Percentiles rank a stretch among this genome's conserved stretches.
Conservation (phyloP, 2,888 invertebrate genomes). For the Thecocarcelia acutangulata region DNA sequence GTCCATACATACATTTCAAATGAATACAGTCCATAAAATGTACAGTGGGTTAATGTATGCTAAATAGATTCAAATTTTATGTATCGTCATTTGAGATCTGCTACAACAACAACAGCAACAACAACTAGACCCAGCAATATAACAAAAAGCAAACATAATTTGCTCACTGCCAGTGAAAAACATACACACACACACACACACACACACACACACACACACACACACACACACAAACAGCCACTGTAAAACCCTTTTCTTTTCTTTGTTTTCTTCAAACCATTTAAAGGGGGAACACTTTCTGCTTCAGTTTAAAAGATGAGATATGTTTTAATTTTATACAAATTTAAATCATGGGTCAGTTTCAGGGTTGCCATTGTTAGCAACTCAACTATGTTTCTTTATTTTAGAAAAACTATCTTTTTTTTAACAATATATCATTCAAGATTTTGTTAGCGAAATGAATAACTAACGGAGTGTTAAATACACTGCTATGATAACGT, state of each 20-base stretch:
- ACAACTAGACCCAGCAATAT: constrained; percentile 14
- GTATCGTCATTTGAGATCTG: constrained; percentile 77
- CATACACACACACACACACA: neutral
- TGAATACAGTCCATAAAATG: constrained; percentile 51
- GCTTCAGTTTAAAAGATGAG: constrained; percentile 9
- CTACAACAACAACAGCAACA: constrained; percentile 58
- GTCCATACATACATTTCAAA: constrained; percentile 32
- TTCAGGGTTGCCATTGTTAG: constrained; percentile 9
- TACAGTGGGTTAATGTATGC: constrained; percentile 81
- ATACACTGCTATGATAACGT: too few relatives aligned
- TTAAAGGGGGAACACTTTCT: constrained; percentile 21
- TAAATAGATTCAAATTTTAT: constrained; percentile 80
- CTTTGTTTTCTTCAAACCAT: constrained; percentile 15
- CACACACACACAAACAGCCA: neutral
- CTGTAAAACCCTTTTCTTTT: constrained; percentile 17
- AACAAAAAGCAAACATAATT: constrained; percentile 61
- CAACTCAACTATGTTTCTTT: too few relatives aligned
- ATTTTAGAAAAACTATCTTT: too few relatives aligned
- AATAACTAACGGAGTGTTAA: too few relatives aligned
- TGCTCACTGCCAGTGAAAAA: constrained; percentile 62
- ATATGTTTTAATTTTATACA: constrained; percentile 43
- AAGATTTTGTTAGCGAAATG: too few relatives aligned
- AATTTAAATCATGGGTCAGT: constrained; percentile 44
- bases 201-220: neutral
- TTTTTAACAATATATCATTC: too few relatives aligned